Conservation (phyloP, 2,113 vertebrate species). For the Otocyon megalotis region DNA sequence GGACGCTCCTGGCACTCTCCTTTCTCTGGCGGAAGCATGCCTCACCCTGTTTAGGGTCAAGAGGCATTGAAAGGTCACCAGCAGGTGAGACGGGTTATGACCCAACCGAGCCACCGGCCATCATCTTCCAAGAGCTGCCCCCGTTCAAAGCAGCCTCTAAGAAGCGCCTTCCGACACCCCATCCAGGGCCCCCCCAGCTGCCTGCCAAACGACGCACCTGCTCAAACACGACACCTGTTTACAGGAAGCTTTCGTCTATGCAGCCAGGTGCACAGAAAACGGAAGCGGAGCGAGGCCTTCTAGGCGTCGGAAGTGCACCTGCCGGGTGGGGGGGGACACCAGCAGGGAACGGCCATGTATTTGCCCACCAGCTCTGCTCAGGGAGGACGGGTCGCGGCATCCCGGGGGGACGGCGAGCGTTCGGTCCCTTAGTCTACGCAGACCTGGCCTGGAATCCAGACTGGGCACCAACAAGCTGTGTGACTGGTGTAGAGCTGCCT, state of each 20-base stretch:
- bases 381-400: accelerated
- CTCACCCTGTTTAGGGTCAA: not conserved
- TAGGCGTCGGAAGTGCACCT: not conserved
- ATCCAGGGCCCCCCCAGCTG: too few relatives aligned
- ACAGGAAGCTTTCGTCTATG: not conserved
- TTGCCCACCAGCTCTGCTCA: not conserved
- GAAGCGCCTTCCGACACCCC: not conserved
- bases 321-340: not conserved
- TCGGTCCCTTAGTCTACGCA: not conserved
- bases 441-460: not conserved
- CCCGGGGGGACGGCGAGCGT: too few relatives aligned
- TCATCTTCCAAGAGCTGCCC: not conserved
- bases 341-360: not conserved
- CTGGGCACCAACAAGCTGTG: not conserved
- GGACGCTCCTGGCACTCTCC: not conserved
- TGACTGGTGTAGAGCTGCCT: not conserved
- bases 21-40: not conserved
- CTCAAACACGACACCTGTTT: too few relatives aligned
- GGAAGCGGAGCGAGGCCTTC: not conserved
- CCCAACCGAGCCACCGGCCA: too few relatives aligned
- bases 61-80: not conserved
- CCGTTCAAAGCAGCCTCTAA: not conserved
- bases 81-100: too few relatives aligned
- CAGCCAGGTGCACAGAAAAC: not conserved
- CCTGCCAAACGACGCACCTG: not conserved